Conservation (phyloP, 2,797 vertebrate species). For the Petrocephalus schoutedeni region DNA sequence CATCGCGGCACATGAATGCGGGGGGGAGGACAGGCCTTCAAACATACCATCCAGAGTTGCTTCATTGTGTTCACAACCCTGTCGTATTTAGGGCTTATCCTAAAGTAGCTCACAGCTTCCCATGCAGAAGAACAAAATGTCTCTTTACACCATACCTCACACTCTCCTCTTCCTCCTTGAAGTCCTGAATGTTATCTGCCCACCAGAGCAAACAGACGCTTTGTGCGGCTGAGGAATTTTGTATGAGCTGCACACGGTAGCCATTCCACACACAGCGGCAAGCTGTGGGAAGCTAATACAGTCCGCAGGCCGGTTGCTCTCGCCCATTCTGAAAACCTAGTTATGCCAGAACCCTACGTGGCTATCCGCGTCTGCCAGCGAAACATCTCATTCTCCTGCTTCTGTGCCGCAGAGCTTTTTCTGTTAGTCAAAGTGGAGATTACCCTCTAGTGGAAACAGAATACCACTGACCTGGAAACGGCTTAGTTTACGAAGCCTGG, state of each 20-base stretch:
- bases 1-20: constrained; percentile 36
- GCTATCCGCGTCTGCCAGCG: not conserved
- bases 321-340: not conserved
- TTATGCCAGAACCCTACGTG: not conserved
- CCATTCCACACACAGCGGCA: not conserved
- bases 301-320: not conserved
- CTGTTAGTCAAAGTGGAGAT: not conserved
- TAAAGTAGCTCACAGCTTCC: not conserved
- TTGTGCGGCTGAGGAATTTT: not conserved
- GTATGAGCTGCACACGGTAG: not conserved
- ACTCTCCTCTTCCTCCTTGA: not conserved
- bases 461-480: constrained; percentile 22
- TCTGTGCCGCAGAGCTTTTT: not conserved
- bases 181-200: not conserved
- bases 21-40: constrained; percentile 19
- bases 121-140: not conserved
- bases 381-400: not conserved
- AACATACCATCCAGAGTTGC: constrained; percentile 35
- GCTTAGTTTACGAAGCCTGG: constrained; percentile 18
- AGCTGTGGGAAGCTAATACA: not conserved
- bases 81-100: not conserved
- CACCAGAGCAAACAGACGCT: too few species aligned
- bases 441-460: not conserved
- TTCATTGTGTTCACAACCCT: constrained; percentile 27
- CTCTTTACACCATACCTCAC: not conserved